phyloP scores from a whole-genome alignment of 1,140 invertebrate genomes.

The Drosophila yakuba region DNA sequence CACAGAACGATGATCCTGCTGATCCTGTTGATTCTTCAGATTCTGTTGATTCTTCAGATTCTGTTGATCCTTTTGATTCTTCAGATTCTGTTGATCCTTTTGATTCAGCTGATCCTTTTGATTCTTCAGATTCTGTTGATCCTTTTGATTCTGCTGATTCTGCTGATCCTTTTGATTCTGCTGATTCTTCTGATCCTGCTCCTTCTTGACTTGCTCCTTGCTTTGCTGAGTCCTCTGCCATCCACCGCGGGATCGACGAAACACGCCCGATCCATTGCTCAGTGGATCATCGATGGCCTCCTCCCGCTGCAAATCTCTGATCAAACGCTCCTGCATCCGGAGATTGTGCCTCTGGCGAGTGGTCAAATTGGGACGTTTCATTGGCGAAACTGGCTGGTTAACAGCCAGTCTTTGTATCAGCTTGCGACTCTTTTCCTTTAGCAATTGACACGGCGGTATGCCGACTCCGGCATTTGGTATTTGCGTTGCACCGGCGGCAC shows the following conservation, averaged over 20 bases:
- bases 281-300: slow-evolving; percentile 55
- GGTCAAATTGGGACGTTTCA: neutral
- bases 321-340: slow-evolving; percentile 13
- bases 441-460: neutral
- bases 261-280: slow-evolving; percentile 18
- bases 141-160: too few species aligned
- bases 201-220: too few species aligned
- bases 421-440: neutral
- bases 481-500: slow-evolving; percentile 29
- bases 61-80: too few species aligned
- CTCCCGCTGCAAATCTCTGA: slow-evolving; percentile 23
- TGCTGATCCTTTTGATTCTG: too few species aligned
- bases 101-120: neutral
- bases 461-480: neutral
- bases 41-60: too few species aligned
- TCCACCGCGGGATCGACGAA: neutral
- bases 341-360: slow-evolving; percentile 1
- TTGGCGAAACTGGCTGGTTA: neutral
- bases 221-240: neutral
- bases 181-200: too few species aligned
- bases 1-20: slow-evolving; percentile 7
- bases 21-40: too few species aligned
- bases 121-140: too few species aligned
- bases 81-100: too few species aligned
- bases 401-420: neutral